Evolutionary conservation across 2,888 invertebrate genomes (phyloP).

Genomic region (Drosophila prostipennis): DNA sequence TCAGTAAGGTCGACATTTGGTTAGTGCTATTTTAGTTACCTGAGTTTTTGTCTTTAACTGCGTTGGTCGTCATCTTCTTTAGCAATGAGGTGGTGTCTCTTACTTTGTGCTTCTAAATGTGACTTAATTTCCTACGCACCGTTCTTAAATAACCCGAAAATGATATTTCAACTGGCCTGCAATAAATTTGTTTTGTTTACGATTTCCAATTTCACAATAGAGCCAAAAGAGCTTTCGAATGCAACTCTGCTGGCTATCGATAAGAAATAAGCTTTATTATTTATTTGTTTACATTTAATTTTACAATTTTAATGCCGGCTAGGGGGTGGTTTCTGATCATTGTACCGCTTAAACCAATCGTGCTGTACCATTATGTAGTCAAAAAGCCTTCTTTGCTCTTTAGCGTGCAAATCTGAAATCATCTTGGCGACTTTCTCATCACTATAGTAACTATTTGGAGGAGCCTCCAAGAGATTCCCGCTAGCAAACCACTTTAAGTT

Average conservation of each 20-base stretch:
- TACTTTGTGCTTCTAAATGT: background rate
- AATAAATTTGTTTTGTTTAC: slow-evolving; percentile 17
- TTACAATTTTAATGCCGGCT: background rate
- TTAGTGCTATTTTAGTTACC: background rate
- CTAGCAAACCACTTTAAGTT: slow-evolving; percentile 47
- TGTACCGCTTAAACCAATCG: slow-evolving; percentile 24
- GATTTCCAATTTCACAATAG: slow-evolving; percentile 42
- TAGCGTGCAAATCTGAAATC: slow-evolving; percentile 41
- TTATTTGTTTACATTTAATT: slow-evolving; percentile 11
- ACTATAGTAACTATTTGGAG: slow-evolving; percentile 49
- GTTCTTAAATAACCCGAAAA: slow-evolving; percentile 9
- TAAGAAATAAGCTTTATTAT: background rate
- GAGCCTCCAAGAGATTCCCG: slow-evolving; percentile 59
- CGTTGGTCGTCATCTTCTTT: slow-evolving; percentile 12
- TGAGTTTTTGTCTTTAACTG: background rate
- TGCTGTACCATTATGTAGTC: slow-evolving; percentile 48
- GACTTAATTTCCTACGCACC: background rate
- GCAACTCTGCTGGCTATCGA: slow-evolving; percentile 9
- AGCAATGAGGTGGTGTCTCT: background rate
- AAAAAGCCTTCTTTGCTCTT: slow-evolving; percentile 49
- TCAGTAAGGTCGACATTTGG: too few species aligned
- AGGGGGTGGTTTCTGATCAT: slow-evolving; percentile 34
- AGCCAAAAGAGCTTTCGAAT: slow-evolving; percentile 17
- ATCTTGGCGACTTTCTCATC: slow-evolving; percentile 47
- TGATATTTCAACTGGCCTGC: slow-evolving; percentile 26